A percentile compares a stretch with the other conserved stretches of the same genome.
Conservation (phyloP, 2,797 vertebrate species). For the Cyclura pinguis region DNA sequence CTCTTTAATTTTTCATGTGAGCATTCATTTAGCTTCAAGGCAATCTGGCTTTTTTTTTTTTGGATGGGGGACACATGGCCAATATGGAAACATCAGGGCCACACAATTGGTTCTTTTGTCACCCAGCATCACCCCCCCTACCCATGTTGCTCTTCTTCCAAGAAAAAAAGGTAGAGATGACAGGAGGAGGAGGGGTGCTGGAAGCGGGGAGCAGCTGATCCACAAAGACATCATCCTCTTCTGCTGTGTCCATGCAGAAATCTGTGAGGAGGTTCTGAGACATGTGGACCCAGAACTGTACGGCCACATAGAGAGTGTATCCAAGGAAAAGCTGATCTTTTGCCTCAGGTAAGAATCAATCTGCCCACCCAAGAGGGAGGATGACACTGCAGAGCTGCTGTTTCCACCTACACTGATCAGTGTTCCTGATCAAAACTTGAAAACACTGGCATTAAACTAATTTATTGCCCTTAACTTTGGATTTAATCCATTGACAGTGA, state of each 20-base stretch:
- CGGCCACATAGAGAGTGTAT: constrained; percentile 83
- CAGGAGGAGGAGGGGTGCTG: background rate
- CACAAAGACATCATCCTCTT: background rate
- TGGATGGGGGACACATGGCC: background rate
- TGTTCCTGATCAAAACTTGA: background rate
- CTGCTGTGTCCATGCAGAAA: constrained; percentile 54
- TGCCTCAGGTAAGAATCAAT: constrained; percentile 70
- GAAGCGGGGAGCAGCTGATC: background rate
- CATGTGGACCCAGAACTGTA: constrained; percentile 48
- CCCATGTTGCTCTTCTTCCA: background rate
- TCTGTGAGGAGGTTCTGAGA: constrained; percentile 35
- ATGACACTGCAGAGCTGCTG: background rate
- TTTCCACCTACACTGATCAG: background rate
- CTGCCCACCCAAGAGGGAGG: background rate
- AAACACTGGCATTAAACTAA: background rate
- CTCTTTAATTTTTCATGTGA: background rate
- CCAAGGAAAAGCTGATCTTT: constrained; percentile 81
- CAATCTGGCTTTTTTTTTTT: too few relatives aligned
- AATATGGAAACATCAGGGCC: background rate
- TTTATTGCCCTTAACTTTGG: background rate
- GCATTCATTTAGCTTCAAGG: background rate
- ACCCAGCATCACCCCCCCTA: background rate
- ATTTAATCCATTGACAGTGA: background rate
- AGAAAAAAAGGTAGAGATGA: background rate
- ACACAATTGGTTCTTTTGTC: background rate